Evolutionary conservation across 2,888 invertebrate genomes (phyloP).

Genomic region (Eueremaeus valkanovi): DNA sequence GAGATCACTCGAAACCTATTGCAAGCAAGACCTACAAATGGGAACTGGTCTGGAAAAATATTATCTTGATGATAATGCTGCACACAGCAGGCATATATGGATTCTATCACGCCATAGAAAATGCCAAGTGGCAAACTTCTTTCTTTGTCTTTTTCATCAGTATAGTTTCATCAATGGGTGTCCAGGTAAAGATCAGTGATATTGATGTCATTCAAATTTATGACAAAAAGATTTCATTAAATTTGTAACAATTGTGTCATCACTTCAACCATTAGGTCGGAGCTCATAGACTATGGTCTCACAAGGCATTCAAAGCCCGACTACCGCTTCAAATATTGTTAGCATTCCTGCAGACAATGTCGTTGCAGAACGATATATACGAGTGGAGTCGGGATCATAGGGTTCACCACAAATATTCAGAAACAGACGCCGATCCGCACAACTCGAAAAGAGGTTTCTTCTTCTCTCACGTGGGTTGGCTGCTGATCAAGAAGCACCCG

Average conservation of each 20-base stretch:
- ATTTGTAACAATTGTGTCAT: not conserved
- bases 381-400: slow-evolving; percentile 54
- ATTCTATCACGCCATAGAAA: slow-evolving; percentile 43
- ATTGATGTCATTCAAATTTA: not conserved
- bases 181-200: too few species aligned
- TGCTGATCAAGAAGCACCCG: slow-evolving; percentile 56
- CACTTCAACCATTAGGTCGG: slow-evolving; percentile 55
- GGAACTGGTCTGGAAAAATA: slow-evolving; percentile 46
- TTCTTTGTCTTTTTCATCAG: slow-evolving; percentile 41
- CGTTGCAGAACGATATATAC: slow-evolving; percentile 60
- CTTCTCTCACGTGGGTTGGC: slow-evolving; percentile 58
- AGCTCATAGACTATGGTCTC: slow-evolving; percentile 89
- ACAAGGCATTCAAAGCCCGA: slow-evolving; percentile 83
- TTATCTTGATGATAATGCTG: slow-evolving; percentile 44
- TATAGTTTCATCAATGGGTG: slow-evolving; percentile 24
- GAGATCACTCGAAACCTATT: not conserved
- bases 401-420: slow-evolving; percentile 54
- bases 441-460: slow-evolving; percentile 56
- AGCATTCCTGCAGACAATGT: slow-evolving; percentile 72
- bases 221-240: not conserved
- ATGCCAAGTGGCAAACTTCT: slow-evolving; percentile 44
- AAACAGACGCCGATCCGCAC: slow-evolving; percentile 54
- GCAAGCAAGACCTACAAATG: not conserved
- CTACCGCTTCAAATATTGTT: slow-evolving; percentile 70
- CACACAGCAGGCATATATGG: slow-evolving; percentile 44